A percentile compares a stretch with the other conserved stretches of the same genome.
phyloP scores from a whole-genome alignment of 2,888 invertebrate genomes.

The Petrolisthes cinctipes region DNA sequence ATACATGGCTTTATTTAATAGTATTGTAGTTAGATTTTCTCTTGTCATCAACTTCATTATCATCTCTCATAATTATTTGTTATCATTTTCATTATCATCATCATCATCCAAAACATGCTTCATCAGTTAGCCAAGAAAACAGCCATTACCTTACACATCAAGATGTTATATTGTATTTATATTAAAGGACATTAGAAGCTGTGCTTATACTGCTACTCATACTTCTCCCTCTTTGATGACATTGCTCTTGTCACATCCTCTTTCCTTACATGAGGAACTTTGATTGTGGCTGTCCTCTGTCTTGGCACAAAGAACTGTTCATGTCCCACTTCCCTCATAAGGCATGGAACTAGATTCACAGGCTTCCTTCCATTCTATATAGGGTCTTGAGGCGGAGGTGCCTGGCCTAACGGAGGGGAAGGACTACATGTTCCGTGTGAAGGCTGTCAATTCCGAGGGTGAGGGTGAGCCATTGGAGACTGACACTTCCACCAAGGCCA shows the following conservation, averaged over 20 bases:
- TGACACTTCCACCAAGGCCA: conserved; percentile 85
- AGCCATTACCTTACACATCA: too few species aligned
- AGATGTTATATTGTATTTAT: too few species aligned
- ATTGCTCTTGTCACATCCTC: background rate
- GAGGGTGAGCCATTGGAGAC: conserved; percentile 76
- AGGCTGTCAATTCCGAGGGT: conserved; percentile 82
- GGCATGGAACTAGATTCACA: background rate
- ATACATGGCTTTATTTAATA: too few species aligned
- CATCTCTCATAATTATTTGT: too few species aligned
- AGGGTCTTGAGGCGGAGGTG: conserved; percentile 80
- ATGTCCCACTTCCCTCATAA: background rate
- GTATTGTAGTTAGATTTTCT: too few species aligned
- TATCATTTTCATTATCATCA: too few species aligned
- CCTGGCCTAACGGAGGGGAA: conserved; percentile 91
- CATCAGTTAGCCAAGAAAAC: too few species aligned
- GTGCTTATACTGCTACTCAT: too few species aligned
- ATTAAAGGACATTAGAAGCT: too few species aligned
- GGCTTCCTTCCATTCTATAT: background rate
- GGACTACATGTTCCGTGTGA: conserved; percentile 95
- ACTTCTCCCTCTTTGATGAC: background rate
- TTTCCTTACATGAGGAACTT: background rate
- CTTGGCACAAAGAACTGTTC: background rate
- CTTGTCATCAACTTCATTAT: too few species aligned
- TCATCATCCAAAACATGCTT: too few species aligned
- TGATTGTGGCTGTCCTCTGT: background rate